Percentiles rank a stretch among this genome's conserved stretches.
These are phyloP conservation scores for Drepanosiphum platanoidis DNA, from an alignment of 2,888 invertebrate species.

Conservation along the genomic window DNA sequence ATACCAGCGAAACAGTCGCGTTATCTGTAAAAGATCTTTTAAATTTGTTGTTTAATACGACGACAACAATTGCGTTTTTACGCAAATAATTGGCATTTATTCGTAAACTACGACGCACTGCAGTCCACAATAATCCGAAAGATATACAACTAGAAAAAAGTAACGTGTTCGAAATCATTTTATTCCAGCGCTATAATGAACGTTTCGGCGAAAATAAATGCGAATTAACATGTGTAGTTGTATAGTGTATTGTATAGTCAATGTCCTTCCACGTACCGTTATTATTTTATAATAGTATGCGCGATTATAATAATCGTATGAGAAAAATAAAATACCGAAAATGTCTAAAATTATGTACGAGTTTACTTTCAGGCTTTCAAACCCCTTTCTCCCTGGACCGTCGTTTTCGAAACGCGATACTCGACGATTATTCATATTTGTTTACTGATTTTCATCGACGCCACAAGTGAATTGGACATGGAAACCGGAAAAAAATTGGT, in stretches of 20 bases:
- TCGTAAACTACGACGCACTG: background rate
- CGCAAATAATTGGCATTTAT: slow-evolving; percentile 34
- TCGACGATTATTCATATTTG: background rate
- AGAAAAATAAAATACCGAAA: background rate
- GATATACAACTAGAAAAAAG: background rate
- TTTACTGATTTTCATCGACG: background rate
- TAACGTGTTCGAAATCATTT: background rate
- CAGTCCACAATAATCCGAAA: background rate
- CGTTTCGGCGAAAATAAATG: background rate
- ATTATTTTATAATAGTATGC: no score
- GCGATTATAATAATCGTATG: no score
- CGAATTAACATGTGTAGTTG: no score
- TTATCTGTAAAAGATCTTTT: slow-evolving; percentile 5
- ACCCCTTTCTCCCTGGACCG: background rate
- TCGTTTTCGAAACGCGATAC: background rate
- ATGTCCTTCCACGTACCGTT: no score
- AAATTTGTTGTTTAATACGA: slow-evolving; percentile 26
- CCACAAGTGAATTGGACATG: background rate
- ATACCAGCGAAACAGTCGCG: background rate
- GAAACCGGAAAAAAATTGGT: background rate
- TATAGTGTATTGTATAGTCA: no score
- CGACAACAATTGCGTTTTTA: background rate
- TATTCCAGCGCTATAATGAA: background rate
- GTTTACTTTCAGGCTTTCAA: no score
- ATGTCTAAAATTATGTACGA: background rate